Base-by-base conservation (phyloP, 35 echinoderm and acorn worm species). In the Heliocidaris tuberculata region DNA sequence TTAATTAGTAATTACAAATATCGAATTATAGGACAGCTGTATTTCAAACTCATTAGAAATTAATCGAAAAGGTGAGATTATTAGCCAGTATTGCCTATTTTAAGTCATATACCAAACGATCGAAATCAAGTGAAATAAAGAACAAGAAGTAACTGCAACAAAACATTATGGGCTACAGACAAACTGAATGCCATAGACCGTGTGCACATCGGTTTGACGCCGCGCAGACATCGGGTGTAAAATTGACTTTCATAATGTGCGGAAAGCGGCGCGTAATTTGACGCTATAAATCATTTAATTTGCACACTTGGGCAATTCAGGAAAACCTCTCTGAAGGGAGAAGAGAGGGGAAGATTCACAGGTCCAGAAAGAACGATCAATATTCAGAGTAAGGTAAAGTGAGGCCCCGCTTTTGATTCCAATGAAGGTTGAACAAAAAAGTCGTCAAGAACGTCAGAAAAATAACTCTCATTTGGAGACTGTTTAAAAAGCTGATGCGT, bases 211-310 rank as follows among this genome's bases (percentile, higher is more conserved):
- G 19, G 27, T 19, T n/a, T 24, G 65, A 78, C 65, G 27, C 65
- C 27, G 21, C 19, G 65, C 91, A 93, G 31, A 93, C 50, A 59
- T 30, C 29, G 13, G 91, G 91, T 52, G 50, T 93, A 48, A 93
- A 93, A 93, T 93, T 93, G 91, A 93, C 50, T 93, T 93, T 48
- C 91, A 93, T 93, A 59, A 30, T 93, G 91, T 78, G 50, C 50
- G 91, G 91, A 30, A 52, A 49, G 29, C 50, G 11, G 48, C 50
- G 91, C 27, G 91, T 93, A 93, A 93, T 93, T 93, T 93, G 50
- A 93, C 91, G 91, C 91, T 93, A 93, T 93, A 93, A 93, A 93
- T 93, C 91, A 93, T 93, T 93, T 93, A 93, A 93, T 93, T 93
- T 93, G 91, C 91, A 93, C 91, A 93, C 91, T 93, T 93, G 91